Base-by-base conservation (phyloP, 2,797 vertebrate genomes). In the Chromobotia macracanthus region DNA sequence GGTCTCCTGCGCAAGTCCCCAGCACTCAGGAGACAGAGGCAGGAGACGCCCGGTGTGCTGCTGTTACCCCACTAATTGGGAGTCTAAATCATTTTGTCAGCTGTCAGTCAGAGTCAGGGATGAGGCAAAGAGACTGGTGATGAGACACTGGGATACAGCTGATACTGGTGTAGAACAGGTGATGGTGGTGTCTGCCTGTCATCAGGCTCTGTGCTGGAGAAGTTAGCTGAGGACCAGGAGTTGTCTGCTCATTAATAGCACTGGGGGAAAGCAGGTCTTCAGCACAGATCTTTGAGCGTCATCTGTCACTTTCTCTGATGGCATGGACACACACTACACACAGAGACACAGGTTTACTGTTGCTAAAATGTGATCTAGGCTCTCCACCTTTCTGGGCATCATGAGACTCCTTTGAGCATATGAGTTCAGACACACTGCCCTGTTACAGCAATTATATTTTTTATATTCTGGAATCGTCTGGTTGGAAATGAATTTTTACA, bases 41-140 rank as follows among this genome's bases (percentile, higher is more conserved):
- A 84, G 84, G 79, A 90, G 87, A 86, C 86, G 79, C 87, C 84
- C 88, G 86, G 86, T 87, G 87, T 88, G 90, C 89, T 86, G 88
- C 89, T 85, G 88, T 84, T 88, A 85, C 88, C 87, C 88, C 83
- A 84, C 92, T 93, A 94, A 94, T 94, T 93, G 92, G 92, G 89
- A 93, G 90, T 88, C 90, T 94, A 94, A 94, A 92, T 93, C 90
- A 92, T 91, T 88, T 90, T 93, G 93, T 93, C 93, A 87, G 84
- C 85, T 84, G 84, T 84, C 85, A 87, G 64, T 87, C 85, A 84
- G 28, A 75, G 31, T 18, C 51, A 70, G 69, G 84, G 83, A 83
- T 88, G 81, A 87, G 86, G 86, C 81, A 66, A 79, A 82, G 87
- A 85, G 81, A 31, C 78, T 87, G 89, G 82, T 87, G 89, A 91